Evolutionary conservation across 2,888 invertebrate species (phyloP), one percentile per base, ranked within the genome.

Genomic region (Sussaba pulchella): DNA sequence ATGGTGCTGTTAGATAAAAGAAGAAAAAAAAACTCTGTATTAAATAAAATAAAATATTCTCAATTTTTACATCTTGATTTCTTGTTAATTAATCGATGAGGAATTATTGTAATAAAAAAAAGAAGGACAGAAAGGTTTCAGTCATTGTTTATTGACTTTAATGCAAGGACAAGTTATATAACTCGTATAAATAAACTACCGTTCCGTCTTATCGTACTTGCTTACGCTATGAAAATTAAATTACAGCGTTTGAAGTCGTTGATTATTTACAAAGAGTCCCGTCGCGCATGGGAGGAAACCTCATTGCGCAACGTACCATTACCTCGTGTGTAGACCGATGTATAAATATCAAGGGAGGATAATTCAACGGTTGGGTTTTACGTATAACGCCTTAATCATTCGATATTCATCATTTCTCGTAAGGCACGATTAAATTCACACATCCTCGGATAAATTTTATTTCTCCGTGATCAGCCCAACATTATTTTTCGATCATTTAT

Each of bases 161-260:
- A 88, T 88, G 84, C 85, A 86, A 84, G 72, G 86, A 82, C 86
- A 85, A 85, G n/a, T n/a, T 83, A 85, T 85, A 87, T 85, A 87
- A 87, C 84, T 80, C 85, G 77, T 83, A 87, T 88, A 89, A 88
- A 88, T 88, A 89, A 84, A 85, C 73, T 80, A 67, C 82, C 84
- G 81, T 83, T 84, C 84, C 83, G 81, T 63, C 80, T 82, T 82
- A 84, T 85, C 45, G 85, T 85, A 77, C 76, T 80, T 69, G 81
- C 71, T 84, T 85, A 63, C 79, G 82, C 73, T 78, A 70, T 75
- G 78, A 81, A 70, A 78, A 79, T 84, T 85, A 86, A 88, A 89
- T 85, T 88, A 89, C 88, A 88, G 77, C 87, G 86, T 86, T 83
- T 85, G 89, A 85, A 87, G 81, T 74, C 79, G 83, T 80, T 31